Conservation (phyloP, 2,113 vertebrate species). For the Mus musculus region DNA sequence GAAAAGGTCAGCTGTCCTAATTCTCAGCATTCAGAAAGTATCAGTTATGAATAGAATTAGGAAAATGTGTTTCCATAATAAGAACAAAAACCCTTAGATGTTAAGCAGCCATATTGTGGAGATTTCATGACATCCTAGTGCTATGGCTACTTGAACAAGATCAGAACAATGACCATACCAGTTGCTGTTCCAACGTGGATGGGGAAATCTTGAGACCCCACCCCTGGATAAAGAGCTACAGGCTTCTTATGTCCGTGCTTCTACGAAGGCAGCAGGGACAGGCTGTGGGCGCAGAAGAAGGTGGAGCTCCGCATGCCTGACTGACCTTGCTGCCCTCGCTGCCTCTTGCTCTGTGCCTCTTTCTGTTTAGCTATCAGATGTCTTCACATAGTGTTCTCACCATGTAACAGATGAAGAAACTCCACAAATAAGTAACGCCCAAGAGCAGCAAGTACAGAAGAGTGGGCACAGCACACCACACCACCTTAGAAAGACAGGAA, state of each 20-base stretch:
- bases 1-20: background rate
- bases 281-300: background rate
- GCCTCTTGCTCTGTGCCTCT: background rate
- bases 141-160: background rate
- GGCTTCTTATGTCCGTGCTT: no score
- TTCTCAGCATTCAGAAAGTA: background rate
- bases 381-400: background rate
- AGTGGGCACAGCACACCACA: background rate
- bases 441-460: background rate
- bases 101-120: background rate
- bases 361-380: background rate
- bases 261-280: background rate
- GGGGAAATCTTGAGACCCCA: background rate
- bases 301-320: background rate
- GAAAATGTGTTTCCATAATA: background rate
- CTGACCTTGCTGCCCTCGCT: background rate
- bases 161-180: background rate
- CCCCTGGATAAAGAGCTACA: background rate
- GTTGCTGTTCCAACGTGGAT: background rate
- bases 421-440: background rate
- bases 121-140: background rate
- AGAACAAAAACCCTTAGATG: background rate
- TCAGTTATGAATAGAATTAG: background rate
- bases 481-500: background rate
- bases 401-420: background rate